Evolutionary conservation across 2,113 vertebrate genomes (phyloP), one percentile per base, ranked within the genome.

Genomic region (Mesocricetus auratus): DNA sequence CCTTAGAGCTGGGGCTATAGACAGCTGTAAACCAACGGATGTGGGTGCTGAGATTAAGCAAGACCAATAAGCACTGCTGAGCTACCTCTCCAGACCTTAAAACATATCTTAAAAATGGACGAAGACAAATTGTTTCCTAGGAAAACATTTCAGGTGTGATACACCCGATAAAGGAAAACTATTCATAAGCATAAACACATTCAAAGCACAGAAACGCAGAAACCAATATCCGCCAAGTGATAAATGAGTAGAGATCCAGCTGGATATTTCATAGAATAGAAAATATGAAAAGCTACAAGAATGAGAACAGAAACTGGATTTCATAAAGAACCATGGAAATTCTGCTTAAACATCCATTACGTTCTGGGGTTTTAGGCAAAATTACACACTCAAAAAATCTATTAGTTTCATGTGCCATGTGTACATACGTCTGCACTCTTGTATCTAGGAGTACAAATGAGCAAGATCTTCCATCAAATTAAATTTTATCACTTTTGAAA

Each of bases 21-120:
- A 4, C 1, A 19, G 2, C 66, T 12, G 39, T 33, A 3, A 45
- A 42, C 4, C n/a, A 16, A 33, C 9, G 45, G 5, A 21, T 21
- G 4, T 47, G 26, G 9, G 2, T 68, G 17, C 10, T 68, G 39
- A 66, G 83, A 66, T 12, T 19, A 47, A 21, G 26, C 29, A 47
- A 66, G 60, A 22, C 16, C 1, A 66, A 17, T 47, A 33, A 47
- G 39, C 12, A 64, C 29, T 33, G 42, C 83, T 86, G 10, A 47
- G 31, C 13, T 6, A 50, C 5, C 1, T 50, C 26, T 77, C 13
- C 1, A 47, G 42, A 42, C 42, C 83, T 50, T 50, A 12, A 47
- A 86, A 86, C 42, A 36, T 8, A 31, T 45, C 16, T 66, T 33
- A 86, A 53, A 60, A 56, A 71, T 71, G 47, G 7, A 58, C 58